These are phyloP conservation scores for Tanypteryx hageni DNA, from an alignment of 2,888 invertebrate genomes.

Conservation along the genomic window DNA sequence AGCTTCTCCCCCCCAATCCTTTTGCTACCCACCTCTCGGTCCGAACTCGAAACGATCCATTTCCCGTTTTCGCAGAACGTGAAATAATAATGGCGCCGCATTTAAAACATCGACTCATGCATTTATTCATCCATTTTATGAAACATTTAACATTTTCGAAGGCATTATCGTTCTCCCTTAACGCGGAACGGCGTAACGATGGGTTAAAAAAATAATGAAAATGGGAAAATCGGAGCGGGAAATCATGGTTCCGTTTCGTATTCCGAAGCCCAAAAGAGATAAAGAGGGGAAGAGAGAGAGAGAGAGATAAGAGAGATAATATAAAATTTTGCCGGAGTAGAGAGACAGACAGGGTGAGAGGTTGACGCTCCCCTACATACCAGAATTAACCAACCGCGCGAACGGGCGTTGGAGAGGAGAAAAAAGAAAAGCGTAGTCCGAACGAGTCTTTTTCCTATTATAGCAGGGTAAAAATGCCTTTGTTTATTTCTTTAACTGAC, in stretches of 20 bases:
- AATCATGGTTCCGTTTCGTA: background rate
- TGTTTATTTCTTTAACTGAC: too few species aligned
- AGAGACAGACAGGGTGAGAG: too few species aligned
- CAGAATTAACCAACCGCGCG: too few species aligned
- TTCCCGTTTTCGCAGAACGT: background rate
- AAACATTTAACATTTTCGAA: constrained; percentile 3
- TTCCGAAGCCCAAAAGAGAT: background rate
- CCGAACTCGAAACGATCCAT: background rate
- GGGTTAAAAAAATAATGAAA: background rate
- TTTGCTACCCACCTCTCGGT: too few species aligned
- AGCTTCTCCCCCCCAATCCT: too few species aligned
- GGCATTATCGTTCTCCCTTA: background rate
- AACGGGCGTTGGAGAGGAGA: too few species aligned
- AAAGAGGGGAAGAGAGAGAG: background rate
- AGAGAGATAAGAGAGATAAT: too few species aligned
- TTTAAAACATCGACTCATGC: constrained; percentile 16
- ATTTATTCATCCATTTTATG: constrained; percentile 24
- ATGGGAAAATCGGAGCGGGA: background rate
- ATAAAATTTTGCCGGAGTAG: too few species aligned
- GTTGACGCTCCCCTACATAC: too few species aligned
- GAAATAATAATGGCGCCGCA: background rate
- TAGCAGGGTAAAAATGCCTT: too few species aligned
- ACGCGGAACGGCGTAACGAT: background rate
- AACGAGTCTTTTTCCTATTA: too few species aligned
- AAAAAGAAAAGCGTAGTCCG: too few species aligned